Evolutionary conservation across 2,888 invertebrate genomes (phyloP).

Genomic region (Caenorhabditis uteleia): DNA sequence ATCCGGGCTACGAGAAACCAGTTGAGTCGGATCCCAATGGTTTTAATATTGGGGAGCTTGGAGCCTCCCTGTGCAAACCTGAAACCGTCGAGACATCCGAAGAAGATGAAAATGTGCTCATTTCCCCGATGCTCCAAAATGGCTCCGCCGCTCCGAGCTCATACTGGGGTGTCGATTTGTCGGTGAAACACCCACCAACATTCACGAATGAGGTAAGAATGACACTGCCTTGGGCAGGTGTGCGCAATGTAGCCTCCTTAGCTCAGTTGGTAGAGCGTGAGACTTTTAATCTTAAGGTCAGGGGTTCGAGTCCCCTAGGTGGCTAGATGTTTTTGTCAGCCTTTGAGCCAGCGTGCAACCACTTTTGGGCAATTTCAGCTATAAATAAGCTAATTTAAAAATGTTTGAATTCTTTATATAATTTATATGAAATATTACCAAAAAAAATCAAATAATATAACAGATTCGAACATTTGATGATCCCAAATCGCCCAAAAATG

Average conservation of each 20-base stretch:
- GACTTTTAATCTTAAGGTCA: constrained; percentile 61
- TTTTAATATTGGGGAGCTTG: constrained; percentile 44
- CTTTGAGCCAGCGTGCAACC: background rate
- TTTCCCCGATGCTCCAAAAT: background rate
- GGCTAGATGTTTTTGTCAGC: constrained; percentile 39
- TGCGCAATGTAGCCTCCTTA: too few relatives aligned
- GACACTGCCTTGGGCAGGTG: background rate
- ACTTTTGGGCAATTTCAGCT: too few relatives aligned
- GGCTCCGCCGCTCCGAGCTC: background rate
- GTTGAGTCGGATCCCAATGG: constrained; percentile 15
- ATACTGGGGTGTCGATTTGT: constrained; percentile 62
- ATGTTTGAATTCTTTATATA: too few relatives aligned
- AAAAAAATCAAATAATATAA: too few relatives aligned
- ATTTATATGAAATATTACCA: too few relatives aligned
- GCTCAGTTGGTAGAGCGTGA: constrained; percentile 65
- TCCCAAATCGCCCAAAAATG: too few relatives aligned
- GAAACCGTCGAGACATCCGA: constrained; percentile 15
- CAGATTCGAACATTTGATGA: too few relatives aligned
- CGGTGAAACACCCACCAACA: constrained; percentile 62
- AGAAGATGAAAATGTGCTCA: background rate
- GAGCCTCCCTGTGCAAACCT: constrained; percentile 39
- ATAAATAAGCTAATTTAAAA: too few relatives aligned
- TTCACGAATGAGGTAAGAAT: constrained; percentile 50
- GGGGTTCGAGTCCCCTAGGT: constrained; percentile 57
- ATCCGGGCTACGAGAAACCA: constrained; percentile 14